Evolutionary conservation across 2,113 vertebrate species (phyloP).

Genomic region (Noturus placidus): DNA sequence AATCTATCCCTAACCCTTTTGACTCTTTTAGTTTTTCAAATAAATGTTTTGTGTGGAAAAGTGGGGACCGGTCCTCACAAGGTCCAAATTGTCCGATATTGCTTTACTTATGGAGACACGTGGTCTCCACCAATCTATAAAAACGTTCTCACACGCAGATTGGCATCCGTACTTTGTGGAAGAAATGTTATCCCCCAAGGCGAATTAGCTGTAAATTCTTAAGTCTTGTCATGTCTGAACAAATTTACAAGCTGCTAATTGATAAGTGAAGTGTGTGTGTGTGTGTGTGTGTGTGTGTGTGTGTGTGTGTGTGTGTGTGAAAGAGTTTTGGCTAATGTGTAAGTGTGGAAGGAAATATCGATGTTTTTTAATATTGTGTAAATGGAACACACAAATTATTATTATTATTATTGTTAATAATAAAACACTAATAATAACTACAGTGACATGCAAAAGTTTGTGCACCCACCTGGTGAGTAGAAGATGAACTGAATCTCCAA

Average conservation of each 20-base stretch:
- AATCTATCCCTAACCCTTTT: background rate
- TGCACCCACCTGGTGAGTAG: too few species aligned
- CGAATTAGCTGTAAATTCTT: background rate
- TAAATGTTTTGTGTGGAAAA: background rate
- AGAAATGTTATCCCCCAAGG: background rate
- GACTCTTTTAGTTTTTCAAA: background rate
- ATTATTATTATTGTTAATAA: too few species aligned
- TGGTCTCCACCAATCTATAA: background rate
- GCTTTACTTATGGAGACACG: background rate
- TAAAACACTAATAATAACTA: too few species aligned
- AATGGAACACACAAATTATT: too few species aligned
- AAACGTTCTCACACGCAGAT: background rate
- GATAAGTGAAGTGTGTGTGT: background rate
- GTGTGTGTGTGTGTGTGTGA: too few species aligned
- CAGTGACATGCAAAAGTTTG: too few species aligned
- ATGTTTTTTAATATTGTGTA: too few species aligned
- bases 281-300: background rate
- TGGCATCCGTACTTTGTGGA: background rate
- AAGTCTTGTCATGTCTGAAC: background rate
- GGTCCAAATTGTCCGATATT: background rate
- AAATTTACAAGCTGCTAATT: conserved; percentile 1
- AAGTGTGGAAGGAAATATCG: too few species aligned
- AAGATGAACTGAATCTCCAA: too few species aligned
- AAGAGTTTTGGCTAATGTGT: too few species aligned
- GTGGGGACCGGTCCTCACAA: background rate